phyloP scores from a whole-genome alignment of 2,888 invertebrate genomes.

The Sphaerophoria rueppellii region DNA sequence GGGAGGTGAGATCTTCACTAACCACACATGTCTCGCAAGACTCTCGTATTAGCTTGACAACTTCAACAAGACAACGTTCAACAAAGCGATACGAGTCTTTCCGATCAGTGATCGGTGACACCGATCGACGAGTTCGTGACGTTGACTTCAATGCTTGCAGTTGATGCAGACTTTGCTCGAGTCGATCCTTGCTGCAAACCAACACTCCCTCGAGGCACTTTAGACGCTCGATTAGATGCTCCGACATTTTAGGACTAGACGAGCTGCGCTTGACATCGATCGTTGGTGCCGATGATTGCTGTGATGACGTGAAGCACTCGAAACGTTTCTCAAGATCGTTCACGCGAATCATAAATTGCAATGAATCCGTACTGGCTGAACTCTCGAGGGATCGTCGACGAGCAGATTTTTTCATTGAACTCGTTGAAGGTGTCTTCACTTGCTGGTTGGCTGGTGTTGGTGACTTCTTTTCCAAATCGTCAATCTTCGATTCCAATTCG shows the following conservation, averaged over 20 bases:
- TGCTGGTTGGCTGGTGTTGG: conserved; percentile 26
- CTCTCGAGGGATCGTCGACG: conserved; percentile 88
- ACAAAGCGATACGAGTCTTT: conserved; percentile 86
- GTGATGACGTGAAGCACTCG: conserved; percentile 83
- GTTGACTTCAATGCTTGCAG: conserved; percentile 85
- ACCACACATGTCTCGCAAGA: conserved; percentile 85
- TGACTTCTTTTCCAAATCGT: conserved; percentile 84
- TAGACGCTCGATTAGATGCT: conserved; percentile 84
- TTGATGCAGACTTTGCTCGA: conserved; percentile 87
- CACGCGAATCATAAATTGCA: conserved; percentile 90
- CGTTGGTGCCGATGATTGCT: conserved; percentile 71
- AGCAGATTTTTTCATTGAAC: conserved; percentile 76
- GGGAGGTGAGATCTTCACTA: conserved; percentile 77
- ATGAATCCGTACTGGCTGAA: conserved; percentile 89
- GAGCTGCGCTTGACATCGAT: conserved; percentile 74
- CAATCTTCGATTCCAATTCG: conserved; percentile 91
- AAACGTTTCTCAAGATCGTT: conserved; percentile 91
- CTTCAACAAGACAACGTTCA: conserved; percentile 86
- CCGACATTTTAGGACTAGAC: conserved; percentile 82
- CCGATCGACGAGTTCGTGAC: conserved; percentile 85
- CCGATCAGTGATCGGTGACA: conserved; percentile 86
- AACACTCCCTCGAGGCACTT: conserved; percentile 86
- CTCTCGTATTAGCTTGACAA: conserved; percentile 85
- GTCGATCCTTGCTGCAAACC: conserved; percentile 86
- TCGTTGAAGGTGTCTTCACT: conserved; percentile 20